Base-by-base conservation (phyloP, 1,140 invertebrate genomes). In the Drosophila baimaii region DNA sequence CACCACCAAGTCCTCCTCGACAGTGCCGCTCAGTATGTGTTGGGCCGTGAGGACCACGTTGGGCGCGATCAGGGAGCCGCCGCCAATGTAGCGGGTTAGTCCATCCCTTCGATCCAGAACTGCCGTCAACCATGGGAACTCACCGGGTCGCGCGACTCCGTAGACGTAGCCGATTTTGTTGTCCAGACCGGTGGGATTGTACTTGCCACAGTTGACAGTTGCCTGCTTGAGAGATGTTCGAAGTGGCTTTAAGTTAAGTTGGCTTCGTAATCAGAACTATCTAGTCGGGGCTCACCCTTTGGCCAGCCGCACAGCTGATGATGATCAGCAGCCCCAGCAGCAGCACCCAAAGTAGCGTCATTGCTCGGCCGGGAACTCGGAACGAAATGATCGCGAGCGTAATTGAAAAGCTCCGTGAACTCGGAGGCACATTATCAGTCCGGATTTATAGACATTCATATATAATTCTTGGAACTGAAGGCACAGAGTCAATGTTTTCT, bases 41-140 rank as follows among this genome's bases (percentile, higher is more conserved):
- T 95, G 95, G 0, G 94, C 95, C 1, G 95, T 96, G 19, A 96
- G 85, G 0, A 95, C 94, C 0, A 95, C 95, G 41, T 93, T 92
- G 0, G 94, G 93, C 39, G 95, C 93, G 29, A 96, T 95, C 1
- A 96, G 90, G 0, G 95, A 94, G 0, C 94, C 95, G 0, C 94
- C 95, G 41, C 95, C 95, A 92, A 49, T 31, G 65, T 94, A 92
- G 46, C 68, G 81, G 93, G 94, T 2, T 93, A 78, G 56, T 94
- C 91, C 0, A 93, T 93, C 57, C 15, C 57, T 33, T 3, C 21
- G 13, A 13, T 82, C 95, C 71, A 97, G 82, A 33, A 97, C 93
- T 7, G 96, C 96, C 0, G 96, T 94, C 92, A 97, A 96, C 96
- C 97, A 97, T 1, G 96, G 96, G 79, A 97, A 97, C 93, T 98